Evolutionary conservation across 1,140 invertebrate genomes (phyloP), one percentile per base, ranked within the genome.

Genomic region (Sweltsa coloradensis): DNA sequence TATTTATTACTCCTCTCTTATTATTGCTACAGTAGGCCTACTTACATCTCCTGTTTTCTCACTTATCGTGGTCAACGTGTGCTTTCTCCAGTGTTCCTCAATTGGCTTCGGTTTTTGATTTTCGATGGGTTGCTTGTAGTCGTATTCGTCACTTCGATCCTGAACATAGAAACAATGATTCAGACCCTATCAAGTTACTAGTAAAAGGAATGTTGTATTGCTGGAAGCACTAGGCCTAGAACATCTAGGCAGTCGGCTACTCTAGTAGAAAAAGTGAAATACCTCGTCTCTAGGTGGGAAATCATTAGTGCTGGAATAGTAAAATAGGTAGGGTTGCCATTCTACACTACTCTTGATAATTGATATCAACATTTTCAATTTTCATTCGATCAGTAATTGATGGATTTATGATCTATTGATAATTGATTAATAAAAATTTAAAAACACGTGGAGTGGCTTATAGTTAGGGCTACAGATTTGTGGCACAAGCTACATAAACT

Each of bases 81-180:
- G 95, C 60, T 99, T 99, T 53, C 95, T 76, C 93, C 93, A 99
- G 60, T 99, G 95, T 57, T 97, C 61, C 22, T 89, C 83, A 0
- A 85, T 47, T 1, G 83, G 74, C 60, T 75, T 76, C 50, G 76
- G 72, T 43, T 70, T 68, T 68, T 95, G 88, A 47, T 83, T 84
- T 29, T 91, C 84, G 1, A 92, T 22, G 0, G 95, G 85, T 63
- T 97, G 96, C 50, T 79, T 81, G 62, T 90, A 97, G 66, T 98
- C 92, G 57, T 74, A 89, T 67, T 99, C 96, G 68, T 99, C 96
- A 26, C 89, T 64, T 40, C 96, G 70, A 4, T 73, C 65, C 75
- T 81, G 55, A 27, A 54, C 47, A 53, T 37, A 22, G n/a, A n/a
- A n/a, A n/a, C n/a, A n/a, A n/a, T n/a, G n/a, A 39, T 18, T 46